Conservation (phyloP, 2,888 invertebrate genomes). For the Mesopsocus fuscifrons region DNA sequence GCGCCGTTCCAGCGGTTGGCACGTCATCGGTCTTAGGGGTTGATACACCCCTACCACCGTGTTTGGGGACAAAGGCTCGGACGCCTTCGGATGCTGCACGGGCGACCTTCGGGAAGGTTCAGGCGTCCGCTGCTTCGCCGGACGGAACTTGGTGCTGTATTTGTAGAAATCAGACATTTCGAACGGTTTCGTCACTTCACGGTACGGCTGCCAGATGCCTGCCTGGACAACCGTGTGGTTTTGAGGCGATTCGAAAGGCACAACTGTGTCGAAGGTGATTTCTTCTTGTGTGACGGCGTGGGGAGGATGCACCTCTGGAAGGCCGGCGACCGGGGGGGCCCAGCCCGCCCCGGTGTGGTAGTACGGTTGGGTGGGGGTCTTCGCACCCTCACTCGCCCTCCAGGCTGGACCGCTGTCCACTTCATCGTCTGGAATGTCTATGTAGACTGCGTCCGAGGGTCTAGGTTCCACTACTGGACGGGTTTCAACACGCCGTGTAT, state of each 20-base stretch:
- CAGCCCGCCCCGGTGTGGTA: neutral
- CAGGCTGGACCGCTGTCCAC: neutral
- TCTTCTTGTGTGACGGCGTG: slow-evolving; percentile 17
- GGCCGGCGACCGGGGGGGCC: neutral
- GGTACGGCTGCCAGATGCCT: slow-evolving; percentile 76
- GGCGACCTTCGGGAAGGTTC: slow-evolving; percentile 4
- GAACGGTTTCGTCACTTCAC: slow-evolving; percentile 90
- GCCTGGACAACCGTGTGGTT: slow-evolving; percentile 72
- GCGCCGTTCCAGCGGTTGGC: slow-evolving; percentile 23
- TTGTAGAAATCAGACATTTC: slow-evolving; percentile 98
- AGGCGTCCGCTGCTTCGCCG: neutral
- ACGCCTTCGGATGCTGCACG: slow-evolving; percentile 20
- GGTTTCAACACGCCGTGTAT: no score
- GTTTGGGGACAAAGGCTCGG: neutral
- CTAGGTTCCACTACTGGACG: neutral
- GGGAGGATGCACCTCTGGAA: neutral
- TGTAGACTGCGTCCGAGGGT: neutral
- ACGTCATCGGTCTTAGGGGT: slow-evolving; percentile 30
- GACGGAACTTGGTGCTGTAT: slow-evolving; percentile 81
- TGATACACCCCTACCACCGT: slow-evolving; percentile 24
- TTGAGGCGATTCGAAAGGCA: slow-evolving; percentile 56
- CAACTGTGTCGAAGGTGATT: slow-evolving; percentile 21
- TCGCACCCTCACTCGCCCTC: neutral
- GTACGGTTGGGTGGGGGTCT: slow-evolving; percentile 5
- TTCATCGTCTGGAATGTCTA: slow-evolving; percentile 7